phyloP scores from a whole-genome alignment of 1,140 invertebrate species.

The Pseudomyrmex cubaensis region DNA sequence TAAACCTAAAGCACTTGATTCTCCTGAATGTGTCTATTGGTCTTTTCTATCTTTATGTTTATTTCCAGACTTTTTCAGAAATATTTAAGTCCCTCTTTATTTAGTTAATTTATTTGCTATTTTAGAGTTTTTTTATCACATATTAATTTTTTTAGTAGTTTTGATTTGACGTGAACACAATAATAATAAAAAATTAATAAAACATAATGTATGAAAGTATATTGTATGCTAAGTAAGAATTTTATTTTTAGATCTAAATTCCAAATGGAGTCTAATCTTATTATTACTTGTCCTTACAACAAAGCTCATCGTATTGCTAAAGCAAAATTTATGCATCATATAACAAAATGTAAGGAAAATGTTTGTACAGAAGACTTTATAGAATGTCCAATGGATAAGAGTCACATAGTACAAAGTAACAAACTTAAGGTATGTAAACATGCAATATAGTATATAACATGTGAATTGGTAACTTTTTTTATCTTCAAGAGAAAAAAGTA shows the following conservation, averaged over 20 bases:
- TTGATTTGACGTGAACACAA: too few species aligned
- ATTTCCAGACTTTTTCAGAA: too few species aligned
- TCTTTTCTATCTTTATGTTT: too few species aligned
- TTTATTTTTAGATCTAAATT: not conserved
- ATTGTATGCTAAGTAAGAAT: too few species aligned
- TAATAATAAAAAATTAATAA: too few species aligned
- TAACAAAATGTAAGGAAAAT: conserved; percentile 40
- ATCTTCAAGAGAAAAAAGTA: not conserved
- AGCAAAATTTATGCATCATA: conserved; percentile 2
- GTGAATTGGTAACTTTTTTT: not conserved
- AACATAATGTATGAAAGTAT: too few species aligned
- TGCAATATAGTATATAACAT: not conserved
- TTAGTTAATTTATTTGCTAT: too few species aligned
- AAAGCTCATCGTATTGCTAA: conserved; percentile 39
- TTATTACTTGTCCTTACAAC: conserved; percentile 43
- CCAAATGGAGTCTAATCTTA: not conserved
- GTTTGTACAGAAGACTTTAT: not conserved
- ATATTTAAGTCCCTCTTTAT: too few species aligned
- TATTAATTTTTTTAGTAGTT: too few species aligned
- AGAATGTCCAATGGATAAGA: conserved; percentile 8
- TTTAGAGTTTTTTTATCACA: too few species aligned
- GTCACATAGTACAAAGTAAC: not conserved
- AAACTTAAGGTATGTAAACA: conserved; percentile 28
- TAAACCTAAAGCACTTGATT: too few species aligned
- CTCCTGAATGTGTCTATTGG: too few species aligned